Evolutionary conservation across 2,797 vertebrate genomes (phyloP).

Genomic region (Melanogrammus aeglefinus): DNA sequence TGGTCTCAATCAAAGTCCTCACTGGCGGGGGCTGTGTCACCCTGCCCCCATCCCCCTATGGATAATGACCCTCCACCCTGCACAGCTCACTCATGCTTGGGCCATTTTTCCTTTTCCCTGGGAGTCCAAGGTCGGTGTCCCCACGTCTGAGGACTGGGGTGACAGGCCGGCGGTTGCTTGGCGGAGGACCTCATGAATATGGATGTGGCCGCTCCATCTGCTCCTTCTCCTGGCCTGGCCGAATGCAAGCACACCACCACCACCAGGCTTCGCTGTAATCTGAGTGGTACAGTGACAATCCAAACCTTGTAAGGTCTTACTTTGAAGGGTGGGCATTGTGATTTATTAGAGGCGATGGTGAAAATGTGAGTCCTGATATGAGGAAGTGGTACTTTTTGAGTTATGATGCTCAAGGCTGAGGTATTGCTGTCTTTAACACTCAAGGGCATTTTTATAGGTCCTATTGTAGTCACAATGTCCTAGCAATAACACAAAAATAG

Average conservation of each 20-base stretch:
- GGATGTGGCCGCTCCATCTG: slow-evolving; percentile 1
- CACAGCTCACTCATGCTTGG: neutral
- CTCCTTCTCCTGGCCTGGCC: neutral
- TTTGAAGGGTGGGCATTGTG: neutral
- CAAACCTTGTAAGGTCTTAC: neutral
- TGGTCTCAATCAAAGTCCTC: slow-evolving; percentile 18
- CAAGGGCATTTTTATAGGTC: neutral
- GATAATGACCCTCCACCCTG: neutral
- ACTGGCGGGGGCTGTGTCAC: neutral
- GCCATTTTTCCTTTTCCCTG: neutral
- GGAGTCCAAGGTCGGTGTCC: neutral
- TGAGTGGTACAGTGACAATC: neutral
- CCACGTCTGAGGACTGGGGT: neutral
- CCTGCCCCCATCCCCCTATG: neutral
- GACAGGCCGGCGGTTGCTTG: neutral
- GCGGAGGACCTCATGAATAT: neutral
- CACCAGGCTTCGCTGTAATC: neutral
- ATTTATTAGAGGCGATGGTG: neutral
- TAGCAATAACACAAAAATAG: neutral
- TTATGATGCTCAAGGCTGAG: no score
- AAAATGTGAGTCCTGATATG: neutral
- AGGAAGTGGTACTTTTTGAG: neutral
- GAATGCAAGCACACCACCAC: neutral
- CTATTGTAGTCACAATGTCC: neutral
- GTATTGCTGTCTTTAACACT: neutral